phyloP scores from a whole-genome alignment of 2,888 invertebrate species.

The Agrochola macilenta region DNA sequence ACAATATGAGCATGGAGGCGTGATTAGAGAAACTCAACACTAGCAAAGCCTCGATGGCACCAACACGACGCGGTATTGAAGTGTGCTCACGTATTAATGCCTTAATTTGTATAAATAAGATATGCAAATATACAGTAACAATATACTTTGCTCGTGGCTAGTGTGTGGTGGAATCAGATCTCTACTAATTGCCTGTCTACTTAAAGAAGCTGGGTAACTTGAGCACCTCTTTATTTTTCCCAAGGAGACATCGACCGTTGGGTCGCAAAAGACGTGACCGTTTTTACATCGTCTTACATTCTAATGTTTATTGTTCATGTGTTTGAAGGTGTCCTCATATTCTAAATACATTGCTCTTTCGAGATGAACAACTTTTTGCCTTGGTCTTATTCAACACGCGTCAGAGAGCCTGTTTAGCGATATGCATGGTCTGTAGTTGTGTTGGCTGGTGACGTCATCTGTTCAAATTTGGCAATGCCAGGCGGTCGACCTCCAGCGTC shows the following conservation, averaged over 20 bases:
- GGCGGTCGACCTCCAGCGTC: constrained; percentile 85
- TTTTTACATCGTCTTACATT: constrained; percentile 73
- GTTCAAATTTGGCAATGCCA: constrained; percentile 86
- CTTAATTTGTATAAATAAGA: constrained; percentile 56
- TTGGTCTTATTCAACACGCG: constrained; percentile 22
- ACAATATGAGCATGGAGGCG: constrained; percentile 22
- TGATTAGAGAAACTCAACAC: constrained; percentile 45
- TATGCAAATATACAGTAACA: constrained; percentile 57
- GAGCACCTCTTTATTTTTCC: constrained; percentile 76
- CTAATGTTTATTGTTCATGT: constrained; percentile 67
- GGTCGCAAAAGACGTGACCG: constrained; percentile 75
- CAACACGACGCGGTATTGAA: constrained; percentile 19
- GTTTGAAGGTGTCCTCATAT: constrained; percentile 9
- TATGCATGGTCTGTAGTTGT: constrained; percentile 40
- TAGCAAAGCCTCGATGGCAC: constrained; percentile 1
- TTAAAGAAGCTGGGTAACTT: constrained; percentile 68
- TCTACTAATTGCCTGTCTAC: constrained; percentile 65
- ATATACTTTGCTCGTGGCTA: constrained; percentile 56
- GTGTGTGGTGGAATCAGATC: constrained; percentile 61
- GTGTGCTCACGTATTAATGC: constrained; percentile 34
- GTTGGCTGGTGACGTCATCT: constrained; percentile 77
- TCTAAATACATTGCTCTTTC: constrained; percentile 54
- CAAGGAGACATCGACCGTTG: constrained; percentile 76
- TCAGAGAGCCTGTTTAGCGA: constrained; percentile 30
- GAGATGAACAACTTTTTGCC: background rate